These are phyloP conservation scores for Drosophila borborema DNA, from an alignment of 2,888 invertebrate genomes.

Conservation along the genomic window DNA sequence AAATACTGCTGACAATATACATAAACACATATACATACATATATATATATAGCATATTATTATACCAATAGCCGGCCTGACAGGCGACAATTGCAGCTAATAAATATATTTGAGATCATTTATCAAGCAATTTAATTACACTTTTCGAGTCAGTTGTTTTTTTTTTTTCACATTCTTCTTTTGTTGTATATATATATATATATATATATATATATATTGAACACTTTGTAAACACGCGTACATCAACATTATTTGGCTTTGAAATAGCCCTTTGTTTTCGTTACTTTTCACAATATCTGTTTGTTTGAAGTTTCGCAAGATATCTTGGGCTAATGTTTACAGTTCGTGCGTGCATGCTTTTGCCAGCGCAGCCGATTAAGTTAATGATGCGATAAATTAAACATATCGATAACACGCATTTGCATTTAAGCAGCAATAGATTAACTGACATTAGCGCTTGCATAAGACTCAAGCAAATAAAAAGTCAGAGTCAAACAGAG, in stretches of 20 bases:
- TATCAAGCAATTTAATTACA: slow-evolving; percentile 39
- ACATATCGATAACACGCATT: slow-evolving; percentile 37
- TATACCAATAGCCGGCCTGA: slow-evolving; percentile 14
- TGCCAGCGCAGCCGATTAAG: slow-evolving; percentile 26
- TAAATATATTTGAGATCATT: slow-evolving; percentile 44
- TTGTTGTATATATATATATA: neutral
- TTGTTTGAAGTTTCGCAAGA: slow-evolving; percentile 45
- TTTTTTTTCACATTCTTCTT: slow-evolving; percentile 4
- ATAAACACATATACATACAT: neutral
- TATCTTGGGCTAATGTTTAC: slow-evolving; percentile 38
- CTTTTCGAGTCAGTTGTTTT: slow-evolving; percentile 5
- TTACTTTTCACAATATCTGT: slow-evolving; percentile 43
- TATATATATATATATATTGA: neutral
- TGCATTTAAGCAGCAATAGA: slow-evolving; percentile 8
- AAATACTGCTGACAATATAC: slow-evolving; percentile 10
- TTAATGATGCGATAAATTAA: slow-evolving; percentile 15
- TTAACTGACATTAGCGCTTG: neutral
- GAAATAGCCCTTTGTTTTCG: slow-evolving; percentile 21
- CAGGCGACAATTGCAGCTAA: slow-evolving; percentile 20
- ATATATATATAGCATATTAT: neutral
- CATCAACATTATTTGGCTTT: slow-evolving; percentile 27
- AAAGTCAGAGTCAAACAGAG: slow-evolving; percentile 10
- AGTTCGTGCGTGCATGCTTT: slow-evolving; percentile 28
- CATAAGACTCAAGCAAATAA: slow-evolving; percentile 15
- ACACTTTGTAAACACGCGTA: slow-evolving; percentile 30